Conservation (phyloP, 1,140 invertebrate genomes). For the Triops cancriformis region DNA sequence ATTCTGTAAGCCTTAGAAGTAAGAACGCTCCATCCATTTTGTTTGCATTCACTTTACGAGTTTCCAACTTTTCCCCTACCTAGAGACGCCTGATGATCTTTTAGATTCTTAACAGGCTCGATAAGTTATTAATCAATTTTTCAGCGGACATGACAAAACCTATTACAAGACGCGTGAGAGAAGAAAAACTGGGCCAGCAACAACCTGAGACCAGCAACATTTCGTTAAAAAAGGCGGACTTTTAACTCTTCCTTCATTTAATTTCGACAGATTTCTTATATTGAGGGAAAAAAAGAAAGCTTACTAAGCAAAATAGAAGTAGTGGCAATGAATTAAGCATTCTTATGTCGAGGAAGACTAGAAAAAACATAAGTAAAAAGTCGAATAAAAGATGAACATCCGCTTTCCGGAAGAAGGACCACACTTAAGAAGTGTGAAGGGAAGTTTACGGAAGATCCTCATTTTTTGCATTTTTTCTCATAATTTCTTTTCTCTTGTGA, state of each 20-base stretch:
- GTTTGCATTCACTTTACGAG: background rate
- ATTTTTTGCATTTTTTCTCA: too few relatives aligned
- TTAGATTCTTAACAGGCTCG: background rate
- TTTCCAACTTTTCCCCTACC: background rate
- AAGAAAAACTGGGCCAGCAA: background rate
- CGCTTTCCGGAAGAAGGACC: too few relatives aligned
- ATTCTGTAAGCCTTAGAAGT: too few relatives aligned
- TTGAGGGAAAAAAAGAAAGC: too few relatives aligned
- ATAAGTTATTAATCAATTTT: slow-evolving; percentile 1
- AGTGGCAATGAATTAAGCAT: too few relatives aligned
- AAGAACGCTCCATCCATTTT: background rate
- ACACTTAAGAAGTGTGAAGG: too few relatives aligned
- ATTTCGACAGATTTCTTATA: background rate
- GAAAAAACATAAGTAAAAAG: too few relatives aligned
- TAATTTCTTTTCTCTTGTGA: too few relatives aligned
- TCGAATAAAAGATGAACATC: too few relatives aligned
- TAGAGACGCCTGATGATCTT: background rate
- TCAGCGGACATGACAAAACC: background rate
- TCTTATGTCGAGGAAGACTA: too few relatives aligned
- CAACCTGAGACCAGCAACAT: background rate
- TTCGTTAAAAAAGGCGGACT: background rate
- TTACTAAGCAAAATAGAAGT: too few relatives aligned
- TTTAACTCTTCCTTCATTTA: background rate
- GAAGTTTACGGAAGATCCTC: too few relatives aligned
- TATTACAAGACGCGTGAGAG: background rate